These are phyloP conservation scores for Cryptotermes secundus DNA, from an alignment of 1,140 invertebrate species.

Conservation along the genomic window DNA sequence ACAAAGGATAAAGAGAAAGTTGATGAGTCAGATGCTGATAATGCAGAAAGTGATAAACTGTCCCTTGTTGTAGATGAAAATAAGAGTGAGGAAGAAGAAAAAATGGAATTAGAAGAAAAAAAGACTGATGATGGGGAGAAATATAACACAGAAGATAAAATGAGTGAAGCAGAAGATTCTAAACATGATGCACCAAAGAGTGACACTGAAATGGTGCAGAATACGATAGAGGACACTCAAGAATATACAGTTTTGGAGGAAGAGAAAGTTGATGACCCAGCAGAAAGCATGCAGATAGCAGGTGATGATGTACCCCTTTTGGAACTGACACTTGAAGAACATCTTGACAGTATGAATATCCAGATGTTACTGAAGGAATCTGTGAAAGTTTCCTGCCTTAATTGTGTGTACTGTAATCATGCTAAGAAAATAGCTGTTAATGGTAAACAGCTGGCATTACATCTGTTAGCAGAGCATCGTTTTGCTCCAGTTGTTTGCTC, in stretches of 20 bases:
- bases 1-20: constrained; percentile 32
- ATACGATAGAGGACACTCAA: constrained; percentile 28
- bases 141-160: constrained; percentile 32
- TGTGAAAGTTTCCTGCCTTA: constrained; percentile 62
- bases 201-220: constrained; percentile 33
- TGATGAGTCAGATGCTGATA: constrained; percentile 51
- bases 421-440: constrained; percentile 78
- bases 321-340: constrained; percentile 71
- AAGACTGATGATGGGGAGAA: background rate
- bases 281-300: constrained; percentile 52
- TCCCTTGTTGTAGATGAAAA: constrained; percentile 49
- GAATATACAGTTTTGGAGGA: constrained; percentile 41
- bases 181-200: constrained; percentile 31
- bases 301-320: constrained; percentile 62
- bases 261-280: constrained; percentile 35
- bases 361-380: constrained; percentile 71
- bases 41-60: constrained; percentile 59
- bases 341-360: constrained; percentile 68
- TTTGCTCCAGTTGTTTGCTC: constrained; percentile 63
- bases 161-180: constrained; percentile 20
- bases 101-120: background rate
- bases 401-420: constrained; percentile 81
- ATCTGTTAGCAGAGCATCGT: constrained; percentile 73
- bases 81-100: constrained; percentile 37
- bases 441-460: constrained; percentile 72